Base-by-base conservation (phyloP, 2,797 vertebrate genomes). In the Antrozous pallidus region DNA sequence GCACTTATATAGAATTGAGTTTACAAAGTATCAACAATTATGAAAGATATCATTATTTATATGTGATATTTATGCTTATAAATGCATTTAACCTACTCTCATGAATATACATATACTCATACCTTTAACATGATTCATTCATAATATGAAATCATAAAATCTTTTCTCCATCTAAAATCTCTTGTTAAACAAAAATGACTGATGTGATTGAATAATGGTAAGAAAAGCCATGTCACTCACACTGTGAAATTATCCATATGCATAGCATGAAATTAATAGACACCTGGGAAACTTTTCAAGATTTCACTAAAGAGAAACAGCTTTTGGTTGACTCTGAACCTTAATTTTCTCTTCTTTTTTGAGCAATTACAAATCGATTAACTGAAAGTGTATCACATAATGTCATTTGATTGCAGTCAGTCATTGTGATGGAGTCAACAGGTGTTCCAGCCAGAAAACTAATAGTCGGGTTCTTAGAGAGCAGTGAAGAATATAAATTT, bases 341-440 rank as follows among this genome's bases (percentile, higher is more conserved):
- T 83, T 91, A 71, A 36, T 96, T 96, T 93, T 69, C 38, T 73
- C 56, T 96, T 93, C 45, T n/a, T 63, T 90, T 90, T 80, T 92
- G 12, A 82, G 78, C 95, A 92, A 94, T 40, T 91, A 51, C 33
- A 26, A 70, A 49, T 81, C 45, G 91, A 54, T 85, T 84, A 95
- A 38, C 36, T 82, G 54, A 93, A 95, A 93, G 26, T 77, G 38
- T 85, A 74, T 89, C 58, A 67, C 0, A 93, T 33, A 87, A 70
- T 77, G 22, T 74, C 67, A 49, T 71, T 82, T 71, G 17, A 73
- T 91, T 73, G n/a, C 12, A 84, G 51, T 83, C 49, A 75, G 28
- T 88, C 54, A 88, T 38, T 20, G 31, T 56, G 36, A 70, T 93
- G 8, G 11, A 89, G 31, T 67, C 38, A 56, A 65, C 11, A 88